Conservation (phyloP, 2,888 invertebrate species). For the Caenorhabditis becei region DNA sequence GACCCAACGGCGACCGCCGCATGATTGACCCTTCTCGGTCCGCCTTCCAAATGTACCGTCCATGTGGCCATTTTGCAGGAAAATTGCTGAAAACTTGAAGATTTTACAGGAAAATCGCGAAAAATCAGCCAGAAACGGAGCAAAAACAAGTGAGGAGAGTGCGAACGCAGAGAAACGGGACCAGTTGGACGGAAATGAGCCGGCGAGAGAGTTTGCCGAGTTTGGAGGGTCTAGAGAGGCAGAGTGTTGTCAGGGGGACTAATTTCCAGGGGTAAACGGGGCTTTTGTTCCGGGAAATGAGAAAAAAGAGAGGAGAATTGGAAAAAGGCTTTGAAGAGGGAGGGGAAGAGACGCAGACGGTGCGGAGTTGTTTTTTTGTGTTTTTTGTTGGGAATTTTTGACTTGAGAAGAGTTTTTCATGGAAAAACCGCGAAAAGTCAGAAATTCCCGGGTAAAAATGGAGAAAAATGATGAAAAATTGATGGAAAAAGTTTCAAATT, state of each 20-base stretch:
- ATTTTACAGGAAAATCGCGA: background rate
- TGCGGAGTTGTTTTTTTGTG: background rate
- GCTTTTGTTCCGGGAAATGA: background rate
- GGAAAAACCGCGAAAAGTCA: too few species aligned
- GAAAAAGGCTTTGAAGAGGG: background rate
- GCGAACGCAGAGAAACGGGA: constrained; percentile 22
- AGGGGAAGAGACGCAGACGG: background rate
- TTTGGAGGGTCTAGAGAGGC: background rate
- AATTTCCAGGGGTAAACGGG: background rate
- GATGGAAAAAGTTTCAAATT: too few species aligned
- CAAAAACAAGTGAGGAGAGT: constrained; percentile 2
- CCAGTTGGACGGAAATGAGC: background rate
- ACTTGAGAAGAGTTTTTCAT: background rate
- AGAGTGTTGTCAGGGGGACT: constrained; percentile 4
- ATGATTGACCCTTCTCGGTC: constrained; percentile 87
- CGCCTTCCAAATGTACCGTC: constrained; percentile 91
- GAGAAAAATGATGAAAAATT: too few species aligned
- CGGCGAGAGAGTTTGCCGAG: constrained; percentile 1
- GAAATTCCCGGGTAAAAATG: too few species aligned
- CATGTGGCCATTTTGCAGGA: constrained; percentile 85
- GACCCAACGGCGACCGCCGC: constrained; percentile 75
- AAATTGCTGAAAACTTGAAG: background rate
- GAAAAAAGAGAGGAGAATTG: background rate
- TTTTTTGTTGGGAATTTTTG: background rate
- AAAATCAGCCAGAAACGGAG: background rate